Evolutionary conservation across 1,140 invertebrate species (phyloP), one percentile per base, ranked within the genome.

Genomic region (Drosophila quadrilineata): DNA sequence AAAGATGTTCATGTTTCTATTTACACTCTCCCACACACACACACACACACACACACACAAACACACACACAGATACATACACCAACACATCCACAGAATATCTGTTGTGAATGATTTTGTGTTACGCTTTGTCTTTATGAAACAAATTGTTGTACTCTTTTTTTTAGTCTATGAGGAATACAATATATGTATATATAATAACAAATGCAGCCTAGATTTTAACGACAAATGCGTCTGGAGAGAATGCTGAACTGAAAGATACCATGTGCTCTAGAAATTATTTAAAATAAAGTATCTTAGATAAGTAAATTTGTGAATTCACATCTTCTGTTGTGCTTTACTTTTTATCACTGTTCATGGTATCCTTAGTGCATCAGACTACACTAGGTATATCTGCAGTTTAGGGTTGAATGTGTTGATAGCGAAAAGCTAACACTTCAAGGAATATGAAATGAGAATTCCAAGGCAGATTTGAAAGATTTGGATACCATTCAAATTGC

Each of bases 1-100:
- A 49, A 75, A 80, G 74, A 79, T 82, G 65, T 38, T 71, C 3
- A n/a, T n/a, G 21, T 49, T 71, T 74, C 41, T 58, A 53, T 59
- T 73, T 54, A 48, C 57, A 46, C 58, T 36, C 35, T 36, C 17
- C 49, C 63, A 60, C 21, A 53, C 31, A n/a, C 45, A 45, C 52
- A 48, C 10, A 56, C 54, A 67, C 46, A 64, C 33, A 33, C 10
- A 57, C 26, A 64, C 38, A 49, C 26, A 24, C 35, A 45, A 10
- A 31, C 10, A 33, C 21, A n/a, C 48, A 56, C 16, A 40, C 10
- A 60, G 6, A 22, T 49, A 54, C 10, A 38, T 35, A 46, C 16
- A n/a, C 36, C 9, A 36, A n/a, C n/a, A n/a, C n/a, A n/a, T n/a
- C n/a, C n/a, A n/a, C n/a, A n/a, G 22, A 14, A 43, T 22, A 9